These are phyloP conservation scores for Procambarus virginalis DNA, from an alignment of 1,140 invertebrate genomes.

Conservation along the genomic window DNA sequence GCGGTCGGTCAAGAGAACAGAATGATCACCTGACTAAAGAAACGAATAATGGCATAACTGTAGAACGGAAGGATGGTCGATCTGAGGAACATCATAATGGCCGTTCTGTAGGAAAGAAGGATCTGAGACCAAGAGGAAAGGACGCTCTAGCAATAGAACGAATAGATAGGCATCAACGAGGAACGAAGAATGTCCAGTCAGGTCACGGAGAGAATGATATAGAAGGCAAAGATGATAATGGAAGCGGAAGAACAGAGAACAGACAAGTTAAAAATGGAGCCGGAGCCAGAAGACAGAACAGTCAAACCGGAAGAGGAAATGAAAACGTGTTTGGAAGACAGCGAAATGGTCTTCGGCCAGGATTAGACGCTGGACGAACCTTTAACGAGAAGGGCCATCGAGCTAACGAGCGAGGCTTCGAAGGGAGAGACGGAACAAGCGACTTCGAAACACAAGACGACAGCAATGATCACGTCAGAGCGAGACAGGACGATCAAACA, in stretches of 20 bases:
- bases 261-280: background rate
- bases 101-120: too few species aligned
- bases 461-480: too few species aligned
- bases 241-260: background rate
- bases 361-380: background rate
- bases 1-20: background rate
- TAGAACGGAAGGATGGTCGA: too few species aligned
- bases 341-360: background rate
- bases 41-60: too few species aligned
- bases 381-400: background rate
- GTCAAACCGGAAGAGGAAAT: background rate
- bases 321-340: background rate
- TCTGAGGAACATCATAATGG: too few species aligned
- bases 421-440: too few species aligned
- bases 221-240: background rate
- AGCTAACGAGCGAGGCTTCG: background rate
- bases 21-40: too few species aligned
- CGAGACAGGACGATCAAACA: too few species aligned
- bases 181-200: too few species aligned
- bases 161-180: background rate
- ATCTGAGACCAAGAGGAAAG: background rate
- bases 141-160: background rate
- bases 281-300: too few species aligned
- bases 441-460: too few species aligned
- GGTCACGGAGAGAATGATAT: background rate